Evolutionary conservation across 1,140 invertebrate species (phyloP), one percentile per base, ranked within the genome.

Genomic region (Periplaneta americana): DNA sequence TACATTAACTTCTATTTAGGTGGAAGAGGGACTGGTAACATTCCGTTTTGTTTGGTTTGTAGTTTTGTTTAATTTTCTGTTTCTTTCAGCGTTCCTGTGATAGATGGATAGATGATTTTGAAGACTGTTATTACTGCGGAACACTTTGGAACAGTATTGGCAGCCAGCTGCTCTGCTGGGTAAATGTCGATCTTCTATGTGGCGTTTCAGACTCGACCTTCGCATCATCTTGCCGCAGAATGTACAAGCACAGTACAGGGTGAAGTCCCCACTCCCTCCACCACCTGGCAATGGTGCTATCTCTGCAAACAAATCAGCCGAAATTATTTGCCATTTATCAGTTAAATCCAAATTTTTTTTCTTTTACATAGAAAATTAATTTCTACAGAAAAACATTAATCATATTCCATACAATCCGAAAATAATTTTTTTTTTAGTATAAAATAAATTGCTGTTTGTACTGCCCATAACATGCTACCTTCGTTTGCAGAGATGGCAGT

Each of bases 81-180:
- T 66, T 11, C 48, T 66, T 28, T 66, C 48, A n/a, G n/a, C 32
- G 34, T 32, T 36, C 34, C 89, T 89, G 82, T 89, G 89, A 84
- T 90, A 90, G 36, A 90, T 87, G 81, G 89, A 90, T 82, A 89
- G 88, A 84, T 90, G 89, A 79, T 90, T 89, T 80, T 89, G 88
- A 80, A 90, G 85, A 83, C 88, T 89, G 81, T 90, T 90, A 82
- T 88, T 88, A 81, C 89, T 90, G 81, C 89, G 89, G 84, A 89
- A 89, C 85, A 88, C 88, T 84, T 89, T 89, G 39, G 87, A 88
- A 83, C 89, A 89, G 39, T 88, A 85, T 82, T 88, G 88, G 85
- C 89, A 89, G n/a, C 87, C 88, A 28, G 89, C 85, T 85, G 86
- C 88, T 85, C 88, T 88, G 80, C 88, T 85, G 9, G 88, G 88